Percentiles rank a stretch among this genome's conserved stretches.
These are phyloP conservation scores for Pristionchus exspectatus DNA, from an alignment of 2,888 invertebrate species.

Conservation along the genomic window DNA sequence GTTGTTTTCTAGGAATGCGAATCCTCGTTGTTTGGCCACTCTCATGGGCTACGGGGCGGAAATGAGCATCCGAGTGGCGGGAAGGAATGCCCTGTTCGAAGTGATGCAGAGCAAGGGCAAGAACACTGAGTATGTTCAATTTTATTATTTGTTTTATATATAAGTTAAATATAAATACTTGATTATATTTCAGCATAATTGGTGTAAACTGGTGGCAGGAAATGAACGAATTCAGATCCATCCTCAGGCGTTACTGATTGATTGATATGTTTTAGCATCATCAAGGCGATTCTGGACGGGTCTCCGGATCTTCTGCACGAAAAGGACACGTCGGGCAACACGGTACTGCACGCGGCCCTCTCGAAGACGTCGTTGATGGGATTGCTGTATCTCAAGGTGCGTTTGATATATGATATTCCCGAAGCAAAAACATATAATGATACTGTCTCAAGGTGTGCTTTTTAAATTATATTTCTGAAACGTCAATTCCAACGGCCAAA, in stretches of 20 bases:
- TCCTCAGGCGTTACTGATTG: too few relatives aligned
- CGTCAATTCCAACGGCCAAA: too few relatives aligned
- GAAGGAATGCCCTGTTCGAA: conserved; percentile 73
- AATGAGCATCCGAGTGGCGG: conserved; percentile 68
- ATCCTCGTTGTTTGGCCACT: conserved; percentile 70
- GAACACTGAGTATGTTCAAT: conserved; percentile 67
- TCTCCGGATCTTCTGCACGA: conserved; percentile 74
- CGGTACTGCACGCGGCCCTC: conserved; percentile 65
- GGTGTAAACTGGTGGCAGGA: too few relatives aligned
- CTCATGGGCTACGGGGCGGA: conserved; percentile 76
- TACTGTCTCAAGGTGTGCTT: too few relatives aligned
- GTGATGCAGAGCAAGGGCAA: conserved; percentile 73
- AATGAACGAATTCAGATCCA: too few relatives aligned
- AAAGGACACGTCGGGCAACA: conserved; percentile 74
- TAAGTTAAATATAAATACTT: not conserved
- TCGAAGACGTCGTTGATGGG: conserved; percentile 64
- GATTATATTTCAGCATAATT: not conserved
- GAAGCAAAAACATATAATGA: not conserved
- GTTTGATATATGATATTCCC: not conserved
- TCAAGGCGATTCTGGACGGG: conserved; percentile 68
- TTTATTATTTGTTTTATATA: not conserved
- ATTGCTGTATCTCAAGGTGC: conserved; percentile 65
- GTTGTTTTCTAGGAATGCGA: conserved; percentile 82
- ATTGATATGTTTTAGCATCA: conserved; percentile 61
- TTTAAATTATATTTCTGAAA: too few relatives aligned